Conservation (phyloP, 2,888 invertebrate genomes). For the Pachycephus smyrnensis region DNA sequence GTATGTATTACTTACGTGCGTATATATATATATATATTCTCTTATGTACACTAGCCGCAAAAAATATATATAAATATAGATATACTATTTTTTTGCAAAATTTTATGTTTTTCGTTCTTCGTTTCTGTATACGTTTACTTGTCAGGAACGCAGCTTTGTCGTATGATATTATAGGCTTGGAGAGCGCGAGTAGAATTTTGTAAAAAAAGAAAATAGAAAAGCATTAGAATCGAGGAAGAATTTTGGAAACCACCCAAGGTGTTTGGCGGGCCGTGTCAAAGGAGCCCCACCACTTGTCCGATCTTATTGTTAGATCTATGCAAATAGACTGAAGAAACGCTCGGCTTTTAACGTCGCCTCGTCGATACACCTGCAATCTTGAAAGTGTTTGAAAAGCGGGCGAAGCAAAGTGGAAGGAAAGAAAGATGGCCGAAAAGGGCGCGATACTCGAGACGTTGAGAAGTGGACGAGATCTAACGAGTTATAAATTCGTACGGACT, state of each 20-base stretch:
- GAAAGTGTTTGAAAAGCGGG: background rate
- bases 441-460: background rate
- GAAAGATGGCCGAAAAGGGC: background rate
- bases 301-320: constrained; percentile 58
- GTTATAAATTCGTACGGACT: too few relatives aligned
- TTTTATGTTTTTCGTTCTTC: too few relatives aligned
- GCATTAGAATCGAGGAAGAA: too few relatives aligned
- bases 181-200: too few relatives aligned
- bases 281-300: constrained; percentile 55
- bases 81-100: background rate
- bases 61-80: background rate
- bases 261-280: background rate
- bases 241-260: constrained; percentile 4
- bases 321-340: constrained; percentile 49
- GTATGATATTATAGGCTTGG: too few relatives aligned
- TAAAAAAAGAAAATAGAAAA: too few relatives aligned
- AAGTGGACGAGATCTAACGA: too few relatives aligned
- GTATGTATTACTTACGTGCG: background rate
- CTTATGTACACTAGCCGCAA: background rate
- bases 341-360: constrained; percentile 40
- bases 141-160: too few relatives aligned
- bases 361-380: constrained; percentile 21
- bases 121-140: too few relatives aligned
- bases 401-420: background rate
- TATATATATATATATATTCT: constrained; percentile 6